Evolutionary conservation across 2,113 vertebrate species (phyloP).

Genomic region (Chlorodrepanis virens): DNA sequence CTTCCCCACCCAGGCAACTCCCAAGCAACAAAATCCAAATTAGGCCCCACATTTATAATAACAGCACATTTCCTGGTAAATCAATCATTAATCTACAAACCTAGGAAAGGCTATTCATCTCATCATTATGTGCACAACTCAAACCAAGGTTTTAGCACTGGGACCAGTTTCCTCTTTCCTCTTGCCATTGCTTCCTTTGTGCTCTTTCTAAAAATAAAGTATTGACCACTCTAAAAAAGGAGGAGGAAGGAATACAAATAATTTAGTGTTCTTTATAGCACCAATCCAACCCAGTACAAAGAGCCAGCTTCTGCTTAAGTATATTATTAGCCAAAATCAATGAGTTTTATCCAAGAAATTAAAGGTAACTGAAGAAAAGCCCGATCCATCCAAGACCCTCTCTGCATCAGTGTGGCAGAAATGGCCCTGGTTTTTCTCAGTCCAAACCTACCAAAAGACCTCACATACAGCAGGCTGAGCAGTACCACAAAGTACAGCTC

Average conservation of each 20-base stretch:
- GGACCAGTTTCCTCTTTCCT: neutral
- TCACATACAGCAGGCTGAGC: neutral
- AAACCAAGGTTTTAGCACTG: neutral
- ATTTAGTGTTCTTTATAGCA: neutral
- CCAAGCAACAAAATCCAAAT: constrained; percentile 25
- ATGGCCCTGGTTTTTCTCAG: neutral
- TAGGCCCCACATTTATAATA: constrained; percentile 22
- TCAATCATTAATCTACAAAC: neutral
- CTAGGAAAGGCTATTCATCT: neutral
- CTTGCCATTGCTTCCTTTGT: neutral
- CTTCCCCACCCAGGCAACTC: constrained; percentile 40
- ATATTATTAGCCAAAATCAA: neutral
- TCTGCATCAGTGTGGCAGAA: neutral
- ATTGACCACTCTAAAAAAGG: neutral
- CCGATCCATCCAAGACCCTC: neutral
- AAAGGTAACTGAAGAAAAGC: neutral
- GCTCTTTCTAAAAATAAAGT: neutral
- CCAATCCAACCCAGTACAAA: neutral
- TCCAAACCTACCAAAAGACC: neutral
- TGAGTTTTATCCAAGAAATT: neutral
- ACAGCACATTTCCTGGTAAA: constrained; percentile 36
- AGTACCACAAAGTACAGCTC: neutral
- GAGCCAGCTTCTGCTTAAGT: neutral
- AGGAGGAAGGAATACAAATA: neutral
- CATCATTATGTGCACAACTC: neutral